Base-by-base conservation (phyloP, 2,113 vertebrate species). In the Hirundichthys speculiger region DNA sequence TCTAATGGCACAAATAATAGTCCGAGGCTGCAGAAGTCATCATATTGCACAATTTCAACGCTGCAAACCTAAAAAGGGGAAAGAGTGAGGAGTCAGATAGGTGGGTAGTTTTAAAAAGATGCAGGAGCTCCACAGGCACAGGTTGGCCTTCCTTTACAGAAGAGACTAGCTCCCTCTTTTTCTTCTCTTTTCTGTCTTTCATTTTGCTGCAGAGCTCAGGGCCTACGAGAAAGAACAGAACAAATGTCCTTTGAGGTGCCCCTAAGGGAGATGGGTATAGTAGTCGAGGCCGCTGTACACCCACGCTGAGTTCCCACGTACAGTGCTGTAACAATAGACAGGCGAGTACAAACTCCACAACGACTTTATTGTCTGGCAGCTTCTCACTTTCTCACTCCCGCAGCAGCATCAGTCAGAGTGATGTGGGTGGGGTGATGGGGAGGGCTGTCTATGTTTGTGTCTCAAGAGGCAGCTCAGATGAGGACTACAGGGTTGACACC, bases 401-500 rank as follows among this genome's bases (percentile, higher is more conserved):
- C 55, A 47, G 71, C 54, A 64, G 72, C 77, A 66, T 71, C 69
- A 72, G 72, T 76, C 67, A 43, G 69, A 75, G 61, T 27, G 70
- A 73, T 62, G 51, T 21, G 64, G 53, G 74, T 38, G 77, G 73
- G 66, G 47, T 19, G 67, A 49, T 71, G 78, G 64, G 79, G 64
- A 56, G 64, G 68, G 68, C 51, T 15, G 41, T 79, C 64, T 64
- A 41, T 64, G 69, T 64, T 58, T 34, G 34, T 13, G 73, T 88
- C 91, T 90, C 89, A 49, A 66, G 87, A 81, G 88, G 74, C 51
- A 69, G 63, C 76, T 85, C 62, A 71, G 76, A 86, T 68, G 80
- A 87, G 83, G 81, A 84, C 79, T 71, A 61, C 69, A 59, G 65
- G 69, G 82, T 76, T 89, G 87, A 86, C 86, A 82, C 85, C 83